These are phyloP conservation scores for Neoarius graeffei DNA, from an alignment of 2,113 vertebrate genomes.

Conservation along the genomic window DNA sequence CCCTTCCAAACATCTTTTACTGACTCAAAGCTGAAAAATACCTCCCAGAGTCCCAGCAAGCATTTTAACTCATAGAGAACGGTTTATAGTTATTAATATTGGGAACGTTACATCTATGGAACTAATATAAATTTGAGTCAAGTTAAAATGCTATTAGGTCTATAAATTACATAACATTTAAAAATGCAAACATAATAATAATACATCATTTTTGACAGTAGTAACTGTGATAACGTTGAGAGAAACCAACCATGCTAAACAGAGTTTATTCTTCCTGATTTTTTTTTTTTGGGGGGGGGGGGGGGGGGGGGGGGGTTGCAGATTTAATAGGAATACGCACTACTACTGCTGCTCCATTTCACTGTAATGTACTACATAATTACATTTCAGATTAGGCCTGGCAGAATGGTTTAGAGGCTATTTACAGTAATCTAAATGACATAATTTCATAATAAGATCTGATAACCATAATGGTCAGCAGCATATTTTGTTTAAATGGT, in stretches of 20 bases:
- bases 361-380: conserved; percentile 56
- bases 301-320: background rate
- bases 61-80: background rate
- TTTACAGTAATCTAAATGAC: conserved; percentile 54
- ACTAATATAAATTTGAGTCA: background rate
- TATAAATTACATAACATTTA: background rate
- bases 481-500: conserved; percentile 35
- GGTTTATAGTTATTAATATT: conserved; percentile 1
- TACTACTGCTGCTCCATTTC: conserved; percentile 40
- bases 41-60: background rate
- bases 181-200: background rate
- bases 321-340: conserved; percentile 50
- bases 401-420: conserved; percentile 52
- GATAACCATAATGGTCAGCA: conserved; percentile 48
- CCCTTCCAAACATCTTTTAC: conserved; percentile 21
- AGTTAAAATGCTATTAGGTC: background rate
- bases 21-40: background rate
- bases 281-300: conserved; percentile 19
- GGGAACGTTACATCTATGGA: background rate
- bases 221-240: background rate
- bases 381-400: conserved; percentile 55
- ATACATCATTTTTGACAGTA: background rate
- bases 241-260: background rate
- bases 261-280: conserved; percentile 18
- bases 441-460: conserved; percentile 51